phyloP scores from a whole-genome alignment of 1,140 invertebrate genomes.

The Zophobas atratus region DNA sequence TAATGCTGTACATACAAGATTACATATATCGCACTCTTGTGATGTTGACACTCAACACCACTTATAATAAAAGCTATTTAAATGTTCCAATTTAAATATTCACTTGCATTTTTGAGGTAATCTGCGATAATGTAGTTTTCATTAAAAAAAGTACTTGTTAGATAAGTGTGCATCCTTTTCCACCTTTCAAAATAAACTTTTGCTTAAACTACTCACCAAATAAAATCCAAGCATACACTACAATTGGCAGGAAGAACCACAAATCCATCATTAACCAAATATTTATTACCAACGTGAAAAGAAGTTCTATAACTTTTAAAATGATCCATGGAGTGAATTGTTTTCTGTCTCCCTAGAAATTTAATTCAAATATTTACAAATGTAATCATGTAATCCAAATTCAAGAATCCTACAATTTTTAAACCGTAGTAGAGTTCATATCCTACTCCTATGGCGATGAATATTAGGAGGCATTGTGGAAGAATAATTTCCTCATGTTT shows the following conservation, averaged over 20 bases:
- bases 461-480: neutral
- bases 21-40: no score
- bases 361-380: neutral
- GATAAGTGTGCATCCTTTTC: no score
- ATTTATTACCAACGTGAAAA: slow-evolving; percentile 2
- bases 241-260: neutral
- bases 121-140: no score
- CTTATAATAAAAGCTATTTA: no score
- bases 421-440: slow-evolving; percentile 38
- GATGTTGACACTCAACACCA: no score
- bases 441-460: slow-evolving; percentile 1
- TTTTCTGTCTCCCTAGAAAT: slow-evolving; percentile 30
- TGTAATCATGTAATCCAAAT: neutral
- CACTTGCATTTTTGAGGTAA: no score
- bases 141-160: no score
- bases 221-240: no score
- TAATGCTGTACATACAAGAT: no score
- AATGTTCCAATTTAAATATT: no score
- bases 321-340: slow-evolving; percentile 40
- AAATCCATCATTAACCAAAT: slow-evolving; percentile 5
- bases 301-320: slow-evolving; percentile 20
- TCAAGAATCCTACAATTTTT: slow-evolving; percentile 29
- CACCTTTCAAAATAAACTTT: no score
- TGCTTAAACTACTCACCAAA: no score
- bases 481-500: neutral